Conservation (phyloP, 2,888 invertebrate species). For the Clepsis dumicolana region DNA sequence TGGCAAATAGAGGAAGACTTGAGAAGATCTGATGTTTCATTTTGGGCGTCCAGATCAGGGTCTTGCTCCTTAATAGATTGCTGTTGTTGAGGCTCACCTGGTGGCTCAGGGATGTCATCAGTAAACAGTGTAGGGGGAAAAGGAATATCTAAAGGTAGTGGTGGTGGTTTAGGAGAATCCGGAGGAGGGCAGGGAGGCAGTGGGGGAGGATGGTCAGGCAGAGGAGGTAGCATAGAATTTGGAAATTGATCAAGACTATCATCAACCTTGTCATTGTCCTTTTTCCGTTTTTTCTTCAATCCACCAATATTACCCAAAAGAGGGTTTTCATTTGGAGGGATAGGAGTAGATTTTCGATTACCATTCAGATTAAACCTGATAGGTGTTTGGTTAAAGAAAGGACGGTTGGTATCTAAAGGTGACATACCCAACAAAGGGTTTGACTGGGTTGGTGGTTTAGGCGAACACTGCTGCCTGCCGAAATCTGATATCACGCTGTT, state of each 20-base stretch:
- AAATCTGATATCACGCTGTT: slow-evolving; percentile 65
- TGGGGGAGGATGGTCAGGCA: slow-evolving; percentile 85
- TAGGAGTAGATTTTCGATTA: slow-evolving; percentile 72
- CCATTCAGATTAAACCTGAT: slow-evolving; percentile 81
- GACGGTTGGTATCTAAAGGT: slow-evolving; percentile 74
- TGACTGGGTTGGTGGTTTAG: slow-evolving; percentile 65
- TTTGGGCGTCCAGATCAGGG: slow-evolving; percentile 60
- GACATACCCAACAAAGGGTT: slow-evolving; percentile 78
- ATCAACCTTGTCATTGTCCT: slow-evolving; percentile 87
- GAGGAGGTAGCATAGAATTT: slow-evolving; percentile 74
- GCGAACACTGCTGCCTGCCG: slow-evolving; percentile 64
- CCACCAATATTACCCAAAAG: slow-evolving; percentile 77
- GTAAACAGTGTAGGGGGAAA: slow-evolving; percentile 79
- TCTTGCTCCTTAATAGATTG: slow-evolving; percentile 51
- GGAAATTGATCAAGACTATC: slow-evolving; percentile 73
- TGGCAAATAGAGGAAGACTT: slow-evolving; percentile 69
- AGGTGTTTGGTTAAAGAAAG: slow-evolving; percentile 77
- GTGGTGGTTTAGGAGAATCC: slow-evolving; percentile 71
- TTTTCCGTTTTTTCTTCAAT: slow-evolving; percentile 92
- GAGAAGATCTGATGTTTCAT: slow-evolving; percentile 66
- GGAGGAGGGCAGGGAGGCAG: slow-evolving; percentile 84
- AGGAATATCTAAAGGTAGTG: slow-evolving; percentile 69
- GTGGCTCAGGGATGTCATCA: slow-evolving; percentile 74
- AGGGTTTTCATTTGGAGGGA: slow-evolving; percentile 75
- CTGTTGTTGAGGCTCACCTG: slow-evolving; percentile 59